Evolutionary conservation across 2,113 vertebrate species (phyloP).

Genomic region (Alectura lathami): DNA sequence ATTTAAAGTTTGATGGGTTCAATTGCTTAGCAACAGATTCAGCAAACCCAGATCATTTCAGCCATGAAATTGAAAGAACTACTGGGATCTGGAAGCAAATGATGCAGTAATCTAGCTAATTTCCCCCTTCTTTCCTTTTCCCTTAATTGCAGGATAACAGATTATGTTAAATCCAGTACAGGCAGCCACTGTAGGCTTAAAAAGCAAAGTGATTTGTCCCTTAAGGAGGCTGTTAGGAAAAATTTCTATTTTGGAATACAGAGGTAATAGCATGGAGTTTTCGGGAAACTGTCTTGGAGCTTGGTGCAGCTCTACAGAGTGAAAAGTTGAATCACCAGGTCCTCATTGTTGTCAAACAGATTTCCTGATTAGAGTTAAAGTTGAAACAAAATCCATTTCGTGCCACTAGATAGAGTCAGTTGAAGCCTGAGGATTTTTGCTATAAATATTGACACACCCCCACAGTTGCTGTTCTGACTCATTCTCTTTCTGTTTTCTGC

Average conservation of each 20-base stretch:
- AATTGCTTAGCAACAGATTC: slow-evolving; percentile 61
- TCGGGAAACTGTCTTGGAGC: background rate
- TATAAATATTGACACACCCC: slow-evolving; percentile 50
- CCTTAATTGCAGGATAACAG: background rate
- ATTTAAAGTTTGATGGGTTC: slow-evolving; percentile 31
- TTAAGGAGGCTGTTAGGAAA: background rate
- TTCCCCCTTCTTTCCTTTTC: background rate
- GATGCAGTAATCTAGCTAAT: background rate
- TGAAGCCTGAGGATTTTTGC: slow-evolving; percentile 24
- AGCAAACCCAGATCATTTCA: slow-evolving; percentile 18
- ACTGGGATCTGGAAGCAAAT: background rate
- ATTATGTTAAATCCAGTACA: background rate
- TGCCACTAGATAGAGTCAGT: background rate
- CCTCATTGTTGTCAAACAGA: slow-evolving; percentile 6
- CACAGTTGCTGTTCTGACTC: slow-evolving; percentile 46
- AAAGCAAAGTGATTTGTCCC: background rate
- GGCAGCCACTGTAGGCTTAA: background rate
- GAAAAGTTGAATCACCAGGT: slow-evolving; percentile 27
- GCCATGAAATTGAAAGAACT: background rate
- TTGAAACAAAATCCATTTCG: background rate
- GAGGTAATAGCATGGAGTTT: background rate
- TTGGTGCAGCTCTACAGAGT: background rate
- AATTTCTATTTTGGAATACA: background rate
- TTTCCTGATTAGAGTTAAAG: background rate
- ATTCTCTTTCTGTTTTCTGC: background rate